Conservation (phyloP, 2,797 vertebrate species). For the Pseudomugil gertrudae region DNA sequence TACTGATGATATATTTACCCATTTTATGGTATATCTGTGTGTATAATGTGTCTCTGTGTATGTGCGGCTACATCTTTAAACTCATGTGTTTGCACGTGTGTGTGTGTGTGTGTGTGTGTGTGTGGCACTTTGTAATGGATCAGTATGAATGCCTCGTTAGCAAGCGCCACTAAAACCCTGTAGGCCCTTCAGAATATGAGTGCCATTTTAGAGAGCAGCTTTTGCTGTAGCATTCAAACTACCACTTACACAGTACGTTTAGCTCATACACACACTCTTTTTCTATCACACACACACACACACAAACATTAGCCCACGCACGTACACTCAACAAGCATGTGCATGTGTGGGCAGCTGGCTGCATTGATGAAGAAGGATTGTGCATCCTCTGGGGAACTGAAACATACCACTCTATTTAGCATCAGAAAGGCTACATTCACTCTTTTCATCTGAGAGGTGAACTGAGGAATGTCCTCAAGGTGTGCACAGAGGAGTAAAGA, state of each 20-base stretch:
- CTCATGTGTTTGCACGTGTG: neutral
- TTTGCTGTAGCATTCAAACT: conserved; percentile 73
- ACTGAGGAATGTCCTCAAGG: conserved; percentile 71
- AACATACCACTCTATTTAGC: conserved; percentile 73
- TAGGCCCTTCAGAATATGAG: conserved; percentile 76
- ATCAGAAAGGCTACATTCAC: conserved; percentile 74
- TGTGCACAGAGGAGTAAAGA: conserved; percentile 62
- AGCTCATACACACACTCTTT: conserved; percentile 31
- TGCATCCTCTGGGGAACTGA: conserved; percentile 72
- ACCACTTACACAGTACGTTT: conserved; percentile 70
- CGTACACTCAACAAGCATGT: conserved; percentile 74
- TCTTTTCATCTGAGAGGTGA: conserved; percentile 69
- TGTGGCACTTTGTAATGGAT: conserved; percentile 72
- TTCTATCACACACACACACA: conserved; percentile 39
- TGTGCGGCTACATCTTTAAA: too few species aligned
- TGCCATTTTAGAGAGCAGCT: conserved; percentile 74
- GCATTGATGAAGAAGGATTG: conserved; percentile 75
- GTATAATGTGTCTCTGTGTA: neutral
- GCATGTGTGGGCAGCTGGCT: conserved; percentile 77
- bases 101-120: conserved; percentile 10
- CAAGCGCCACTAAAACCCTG: conserved; percentile 72
- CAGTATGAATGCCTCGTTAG: conserved; percentile 81
- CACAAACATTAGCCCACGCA: conserved; percentile 61
- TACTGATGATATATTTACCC: neutral
- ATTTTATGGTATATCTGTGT: conserved; percentile 1